Percentiles rank a stretch among this genome's conserved stretches.
These are phyloP conservation scores for Sinotaia quadrata DNA, from an alignment of 2,888 invertebrate genomes.

Conservation along the genomic window DNA sequence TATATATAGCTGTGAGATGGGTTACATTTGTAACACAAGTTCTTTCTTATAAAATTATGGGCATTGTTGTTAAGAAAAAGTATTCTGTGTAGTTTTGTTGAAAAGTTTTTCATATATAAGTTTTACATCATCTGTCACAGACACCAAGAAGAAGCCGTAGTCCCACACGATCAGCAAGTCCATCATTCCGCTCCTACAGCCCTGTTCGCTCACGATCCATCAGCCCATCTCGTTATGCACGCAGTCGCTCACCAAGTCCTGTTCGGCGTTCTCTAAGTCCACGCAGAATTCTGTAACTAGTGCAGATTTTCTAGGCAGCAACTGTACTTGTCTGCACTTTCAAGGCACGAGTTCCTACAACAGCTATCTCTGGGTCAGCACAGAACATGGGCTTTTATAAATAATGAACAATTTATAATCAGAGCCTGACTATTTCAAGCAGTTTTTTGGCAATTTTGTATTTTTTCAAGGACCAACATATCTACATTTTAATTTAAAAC, in stretches of 20 bases:
- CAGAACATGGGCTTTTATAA: no score
- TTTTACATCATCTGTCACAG: conserved; percentile 33
- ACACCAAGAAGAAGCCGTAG: conserved; percentile 58
- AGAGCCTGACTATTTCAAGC: no score
- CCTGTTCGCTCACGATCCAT: conserved; percentile 64
- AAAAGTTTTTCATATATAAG: neutral
- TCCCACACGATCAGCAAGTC: conserved; percentile 58
- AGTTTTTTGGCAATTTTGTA: no score
- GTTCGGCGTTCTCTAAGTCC: conserved; percentile 38
- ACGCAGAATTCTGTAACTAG: conserved; percentile 23
- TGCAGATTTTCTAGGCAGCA: conserved; percentile 16
- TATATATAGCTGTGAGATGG: no score
- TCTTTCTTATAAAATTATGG: neutral
- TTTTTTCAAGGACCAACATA: no score
- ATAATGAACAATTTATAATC: no score
- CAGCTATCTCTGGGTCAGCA: no score
- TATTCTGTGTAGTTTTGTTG: no score
- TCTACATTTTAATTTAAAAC: no score
- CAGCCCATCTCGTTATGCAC: conserved; percentile 57
- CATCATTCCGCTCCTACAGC: conserved; percentile 57
- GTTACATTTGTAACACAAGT: neutral
- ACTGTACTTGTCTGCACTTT: no score
- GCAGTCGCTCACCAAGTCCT: conserved; percentile 43
- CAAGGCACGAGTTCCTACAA: no score
- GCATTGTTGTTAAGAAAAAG: no score